Percentiles rank a stretch among this genome's conserved stretches.
Conservation (phyloP, 1,140 invertebrate genomes). For the Galleria mellonella region DNA sequence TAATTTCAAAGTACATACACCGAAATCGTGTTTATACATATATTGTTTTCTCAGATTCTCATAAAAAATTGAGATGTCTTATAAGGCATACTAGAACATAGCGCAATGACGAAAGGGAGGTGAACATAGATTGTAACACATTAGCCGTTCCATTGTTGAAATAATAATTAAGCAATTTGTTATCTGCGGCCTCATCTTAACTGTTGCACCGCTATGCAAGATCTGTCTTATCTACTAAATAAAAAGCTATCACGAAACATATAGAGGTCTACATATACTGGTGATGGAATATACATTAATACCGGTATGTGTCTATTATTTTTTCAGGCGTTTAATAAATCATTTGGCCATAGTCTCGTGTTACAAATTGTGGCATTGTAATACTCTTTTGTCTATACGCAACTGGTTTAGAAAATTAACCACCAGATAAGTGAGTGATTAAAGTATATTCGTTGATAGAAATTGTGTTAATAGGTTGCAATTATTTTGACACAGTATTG, state of each 20-base stretch:
- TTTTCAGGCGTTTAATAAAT: conserved; percentile 3
- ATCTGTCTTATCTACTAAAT: conserved; percentile 1
- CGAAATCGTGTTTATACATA: too few species aligned
- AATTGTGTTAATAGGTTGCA: too few species aligned
- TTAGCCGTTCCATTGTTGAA: conserved; percentile 38
- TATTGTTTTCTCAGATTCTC: too few species aligned
- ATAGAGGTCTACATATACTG: not conserved
- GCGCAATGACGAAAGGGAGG: conserved; percentile 13
- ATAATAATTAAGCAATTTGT: conserved; percentile 55
- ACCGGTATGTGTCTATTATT: not conserved
- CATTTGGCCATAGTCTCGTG: not conserved
- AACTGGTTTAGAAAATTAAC: too few species aligned
- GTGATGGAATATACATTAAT: not conserved
- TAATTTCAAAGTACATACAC: too few species aligned
- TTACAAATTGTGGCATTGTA: too few species aligned
- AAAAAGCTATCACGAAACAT: not conserved
- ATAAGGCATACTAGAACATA: not conserved
- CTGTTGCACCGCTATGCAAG: not conserved
- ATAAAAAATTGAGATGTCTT: too few species aligned
- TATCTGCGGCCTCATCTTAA: conserved; percentile 44
- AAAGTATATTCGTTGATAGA: too few species aligned
- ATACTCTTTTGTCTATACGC: too few species aligned
- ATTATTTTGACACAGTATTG: too few species aligned
- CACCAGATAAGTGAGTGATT: too few species aligned
- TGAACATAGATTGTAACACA: conserved; percentile 12